Percentiles rank a stretch among this genome's conserved stretches.
These are phyloP conservation scores for Rachycentron canadum DNA, from an alignment of 2,797 vertebrate species.

Conservation along the genomic window DNA sequence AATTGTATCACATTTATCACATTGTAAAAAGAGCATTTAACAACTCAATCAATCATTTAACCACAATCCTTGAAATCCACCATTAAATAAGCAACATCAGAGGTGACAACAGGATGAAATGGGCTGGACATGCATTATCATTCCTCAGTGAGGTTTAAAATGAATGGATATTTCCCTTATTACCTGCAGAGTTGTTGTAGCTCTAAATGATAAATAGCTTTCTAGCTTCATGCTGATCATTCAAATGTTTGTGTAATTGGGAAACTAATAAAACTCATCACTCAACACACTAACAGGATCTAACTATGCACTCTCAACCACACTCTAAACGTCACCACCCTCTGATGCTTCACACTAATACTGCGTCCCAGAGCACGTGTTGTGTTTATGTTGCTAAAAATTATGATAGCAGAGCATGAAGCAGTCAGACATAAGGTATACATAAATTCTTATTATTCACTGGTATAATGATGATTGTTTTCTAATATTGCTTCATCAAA, in stretches of 20 bases:
- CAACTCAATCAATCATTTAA: constrained; percentile 35
- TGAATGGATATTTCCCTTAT: constrained; percentile 62
- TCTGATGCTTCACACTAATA: constrained; percentile 7
- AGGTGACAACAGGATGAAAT: constrained; percentile 23
- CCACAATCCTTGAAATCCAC: constrained; percentile 25
- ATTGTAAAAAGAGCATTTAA: constrained; percentile 28
- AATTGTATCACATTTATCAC: constrained; percentile 4
- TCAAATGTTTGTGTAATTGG: constrained; percentile 69
- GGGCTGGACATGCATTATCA: constrained; percentile 10
- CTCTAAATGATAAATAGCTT: constrained; percentile 66
- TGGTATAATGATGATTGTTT: constrained; percentile 2
- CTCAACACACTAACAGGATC: constrained; percentile 51
- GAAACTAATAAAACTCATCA: constrained; percentile 71
- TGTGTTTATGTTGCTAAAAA: constrained; percentile 18
- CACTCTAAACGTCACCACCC: constrained; percentile 24
- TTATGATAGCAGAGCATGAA: neutral
- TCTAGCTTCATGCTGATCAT: constrained; percentile 49
- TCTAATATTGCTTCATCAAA: neutral
- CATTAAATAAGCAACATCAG: constrained; percentile 3
- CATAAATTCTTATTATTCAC: neutral
- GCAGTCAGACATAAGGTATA: neutral
- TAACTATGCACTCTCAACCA: constrained; percentile 15
- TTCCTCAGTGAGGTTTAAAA: constrained; percentile 50
- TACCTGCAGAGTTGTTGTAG: constrained; percentile 62
- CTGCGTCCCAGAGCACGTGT: neutral